phyloP scores from a whole-genome alignment of 1,140 invertebrate genomes.

The Ectropis grisescens region DNA sequence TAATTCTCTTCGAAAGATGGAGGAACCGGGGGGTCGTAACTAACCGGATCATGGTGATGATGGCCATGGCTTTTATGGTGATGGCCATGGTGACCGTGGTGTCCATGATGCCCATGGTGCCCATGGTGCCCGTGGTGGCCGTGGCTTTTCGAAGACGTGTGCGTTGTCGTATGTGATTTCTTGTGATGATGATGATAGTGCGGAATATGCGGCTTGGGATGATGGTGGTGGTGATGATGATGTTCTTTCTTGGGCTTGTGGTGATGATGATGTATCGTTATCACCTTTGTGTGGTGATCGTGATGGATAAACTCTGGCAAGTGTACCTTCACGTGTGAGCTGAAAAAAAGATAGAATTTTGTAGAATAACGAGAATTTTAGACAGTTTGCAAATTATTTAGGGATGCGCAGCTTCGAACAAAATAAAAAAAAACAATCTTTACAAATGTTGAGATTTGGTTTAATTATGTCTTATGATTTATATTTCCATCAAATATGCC shows the following conservation, averaged over 20 bases:
- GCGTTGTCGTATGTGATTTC: constrained; percentile 31
- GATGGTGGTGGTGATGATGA: constrained; percentile 62
- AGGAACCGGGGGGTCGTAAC: constrained; percentile 22
- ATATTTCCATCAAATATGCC: too few species aligned
- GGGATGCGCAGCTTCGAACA: too few species aligned
- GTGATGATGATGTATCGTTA: constrained; percentile 69
- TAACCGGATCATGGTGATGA: constrained; percentile 31
- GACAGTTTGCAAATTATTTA: too few species aligned
- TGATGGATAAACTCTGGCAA: constrained; percentile 73
- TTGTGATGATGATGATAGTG: constrained; percentile 41
- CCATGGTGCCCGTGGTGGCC: constrained; percentile 41
- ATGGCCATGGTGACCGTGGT: constrained; percentile 27
- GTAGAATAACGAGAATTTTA: too few species aligned
- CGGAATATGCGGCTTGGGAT: constrained; percentile 43
- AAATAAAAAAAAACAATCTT: too few species aligned
- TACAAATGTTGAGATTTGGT: too few species aligned
- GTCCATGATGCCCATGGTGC: constrained; percentile 9
- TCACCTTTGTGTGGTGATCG: constrained; percentile 70
- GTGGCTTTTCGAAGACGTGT: constrained; percentile 29
- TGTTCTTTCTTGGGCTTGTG: constrained; percentile 62
- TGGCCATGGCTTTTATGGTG: constrained; percentile 20
- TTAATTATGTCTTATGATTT: too few species aligned
- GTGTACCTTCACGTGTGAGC: constrained; percentile 70
- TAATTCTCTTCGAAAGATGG: constrained; percentile 33
- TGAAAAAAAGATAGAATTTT: constrained; percentile 43